Evolutionary conservation across 2,797 vertebrate genomes (phyloP).

Genomic region (Sus cebifrons): DNA sequence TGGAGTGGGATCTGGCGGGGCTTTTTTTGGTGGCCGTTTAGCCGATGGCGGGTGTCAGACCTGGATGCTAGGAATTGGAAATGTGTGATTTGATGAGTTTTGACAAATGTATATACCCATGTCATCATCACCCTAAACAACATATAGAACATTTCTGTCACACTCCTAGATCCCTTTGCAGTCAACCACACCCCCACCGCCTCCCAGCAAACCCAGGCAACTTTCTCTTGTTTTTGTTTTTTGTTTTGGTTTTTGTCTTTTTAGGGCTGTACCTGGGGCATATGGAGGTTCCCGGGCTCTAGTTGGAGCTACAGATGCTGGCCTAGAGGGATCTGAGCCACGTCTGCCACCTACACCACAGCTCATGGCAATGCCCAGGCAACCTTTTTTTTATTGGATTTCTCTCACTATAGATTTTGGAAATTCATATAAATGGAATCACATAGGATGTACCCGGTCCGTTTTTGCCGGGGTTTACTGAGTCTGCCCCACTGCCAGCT

Average conservation of each 20-base stretch:
- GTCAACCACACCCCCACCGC: rapidly evolving
- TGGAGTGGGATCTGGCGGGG: background rate
- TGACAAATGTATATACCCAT: background rate
- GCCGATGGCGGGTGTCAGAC: background rate
- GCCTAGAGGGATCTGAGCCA: too few relatives aligned
- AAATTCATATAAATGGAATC: background rate
- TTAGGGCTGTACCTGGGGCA: too few relatives aligned
- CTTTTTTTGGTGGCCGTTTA: background rate
- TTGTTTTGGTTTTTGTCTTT: too few relatives aligned
- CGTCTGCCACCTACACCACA: too few relatives aligned
- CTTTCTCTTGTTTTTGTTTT: too few relatives aligned
- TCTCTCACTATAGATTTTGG: background rate
- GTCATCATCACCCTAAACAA: background rate
- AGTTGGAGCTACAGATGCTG: too few relatives aligned
- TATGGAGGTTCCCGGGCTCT: too few relatives aligned
- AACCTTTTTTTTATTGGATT: background rate
- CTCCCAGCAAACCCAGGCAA: background rate
- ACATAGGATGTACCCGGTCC: background rate
- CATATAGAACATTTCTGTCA: background rate
- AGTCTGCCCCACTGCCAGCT: background rate
- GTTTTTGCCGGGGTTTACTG: background rate
- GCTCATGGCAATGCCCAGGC: too few relatives aligned
- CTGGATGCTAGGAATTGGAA: background rate
- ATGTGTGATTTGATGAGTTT: constrained; percentile 4
- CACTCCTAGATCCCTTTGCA: background rate